Conservation (phyloP, 2,113 vertebrate species). For the Tragelaphus scriptus region DNA sequence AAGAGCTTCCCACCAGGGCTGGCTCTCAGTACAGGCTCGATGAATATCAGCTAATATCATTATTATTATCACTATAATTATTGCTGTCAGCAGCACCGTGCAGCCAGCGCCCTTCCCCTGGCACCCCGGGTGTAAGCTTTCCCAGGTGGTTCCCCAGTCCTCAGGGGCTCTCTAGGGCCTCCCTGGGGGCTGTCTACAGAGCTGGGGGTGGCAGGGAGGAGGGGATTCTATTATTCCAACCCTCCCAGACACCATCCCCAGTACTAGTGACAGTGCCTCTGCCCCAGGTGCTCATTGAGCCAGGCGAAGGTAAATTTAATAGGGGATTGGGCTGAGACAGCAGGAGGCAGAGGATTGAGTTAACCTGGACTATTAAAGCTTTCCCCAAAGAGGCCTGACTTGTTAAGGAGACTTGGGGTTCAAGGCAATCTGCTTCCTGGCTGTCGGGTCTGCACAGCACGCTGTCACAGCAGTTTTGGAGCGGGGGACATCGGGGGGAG, state of each 20-base stretch:
- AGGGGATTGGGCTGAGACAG: neutral
- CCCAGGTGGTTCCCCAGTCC: neutral
- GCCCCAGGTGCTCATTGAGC: neutral
- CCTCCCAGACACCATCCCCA: neutral
- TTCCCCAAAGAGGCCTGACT: neutral
- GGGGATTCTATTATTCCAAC: neutral
- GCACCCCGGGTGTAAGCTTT: neutral
- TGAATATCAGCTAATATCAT: neutral
- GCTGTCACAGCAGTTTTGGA: neutral
- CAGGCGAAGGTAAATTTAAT: conserved; percentile 25
- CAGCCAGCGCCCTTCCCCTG: neutral
- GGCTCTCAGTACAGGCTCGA: neutral
- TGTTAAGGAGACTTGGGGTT: neutral
- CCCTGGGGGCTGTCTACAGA: neutral
- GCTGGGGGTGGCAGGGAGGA: neutral
- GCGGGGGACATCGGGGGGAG: fast-evolving
- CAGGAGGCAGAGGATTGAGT: neutral
- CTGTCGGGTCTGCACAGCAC: neutral
- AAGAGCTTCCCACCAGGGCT: neutral
- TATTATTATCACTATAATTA: neutral
- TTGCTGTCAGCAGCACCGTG: neutral
- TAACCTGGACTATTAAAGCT: neutral
- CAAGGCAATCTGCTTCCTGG: neutral
- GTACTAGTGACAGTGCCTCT: neutral
- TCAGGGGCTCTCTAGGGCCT: neutral